Evolutionary conservation across 1,140 invertebrate species (phyloP), one percentile per base, ranked within the genome.

Genomic region (Probaryconus sp.): DNA sequence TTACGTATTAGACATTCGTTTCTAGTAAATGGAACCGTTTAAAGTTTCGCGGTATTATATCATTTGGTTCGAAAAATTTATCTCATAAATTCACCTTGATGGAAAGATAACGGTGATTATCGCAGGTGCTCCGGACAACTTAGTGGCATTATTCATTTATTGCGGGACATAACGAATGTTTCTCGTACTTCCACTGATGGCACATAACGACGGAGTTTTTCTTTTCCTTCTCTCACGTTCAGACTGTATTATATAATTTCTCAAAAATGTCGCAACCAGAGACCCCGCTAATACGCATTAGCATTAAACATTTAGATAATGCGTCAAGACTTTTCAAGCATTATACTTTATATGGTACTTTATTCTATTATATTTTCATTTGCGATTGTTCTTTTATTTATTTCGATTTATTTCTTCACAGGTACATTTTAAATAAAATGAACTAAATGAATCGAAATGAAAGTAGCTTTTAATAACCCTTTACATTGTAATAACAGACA

Each of bases 41-140:
- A 48, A 61, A 38, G 10, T 40, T 50, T 61, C 30, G 56, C 10
- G 21, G 37, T 31, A 38, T 47, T 55, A 65, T 37, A 47, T 65
- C 37, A 51, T 43, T 58, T 20, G 7, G 21, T 20, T 30, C 28
- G 31, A 53, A 69, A 69, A 58, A 68, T 68, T 35, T 28, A 20
- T 43, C 45, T 33, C 47, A 47, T 69, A 69, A 60, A 45, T 69
- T 60, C 17, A 21, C 21, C 48, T 47, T 63, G 67, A 61, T 63
- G 55, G 67, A 70, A 70, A 61, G 67, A 70, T 70, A 70, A 70
- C 53, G 64, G 51, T 60, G 47, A 69, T 60, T 60, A 69, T 69
- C 55, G 33, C 64, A 58, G 51, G 53, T 58, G 63, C 33, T 47
- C 20, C n/a, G 20, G 53, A 60, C 37, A 58, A 53, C 53, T 58